Base-by-base conservation (phyloP, 1,140 invertebrate species). In the Papilio polyxenes region DNA sequence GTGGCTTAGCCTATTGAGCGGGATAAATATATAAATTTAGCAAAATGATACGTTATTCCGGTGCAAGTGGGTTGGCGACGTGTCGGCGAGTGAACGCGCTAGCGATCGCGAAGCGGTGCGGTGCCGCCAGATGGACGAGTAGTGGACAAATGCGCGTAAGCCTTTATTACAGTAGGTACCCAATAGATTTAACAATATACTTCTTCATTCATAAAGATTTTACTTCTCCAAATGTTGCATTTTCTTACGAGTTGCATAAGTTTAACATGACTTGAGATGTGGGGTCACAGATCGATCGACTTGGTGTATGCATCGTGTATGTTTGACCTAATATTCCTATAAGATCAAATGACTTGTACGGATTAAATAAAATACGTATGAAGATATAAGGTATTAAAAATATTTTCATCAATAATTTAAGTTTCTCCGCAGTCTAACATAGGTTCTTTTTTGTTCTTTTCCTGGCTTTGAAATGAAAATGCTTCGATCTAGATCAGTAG, bases 261-360 rank as follows among this genome's bases (percentile, higher is more conserved):
- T 20, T 65, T 31, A 2, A 31, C 23, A 31, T 59, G 76, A 56
- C 53, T 59, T 80, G 40, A 62, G 31, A 17, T 78, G 31, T 69
- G 78, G 40, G 77, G 77, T 79, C 77, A 79, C 17, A 37, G 77
- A 79, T 79, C 77, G 77, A 79, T 79, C 77, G 59, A 79, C 65
- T 79, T 15, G 15, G 53, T 31, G 17, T 79, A 56, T 48, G 77
- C 56, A 65, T 20, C 31, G 37, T 78, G 56, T 44, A 65, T 48
- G 77, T 20, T 44, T 31, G 51, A 78, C n/a, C 76, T 53, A 51
- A 49, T 49, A 31, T 23, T 65, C n/a, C n/a, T 65, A 78, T 48
- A 49, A 31, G 53, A 49, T 79, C 10, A 23, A 11, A 56, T 51
- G 8, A 65, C 37, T 62, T 65, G 77, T 53, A 53, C 77, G 31